Percentiles rank a stretch among this genome's conserved stretches.
Conservation (phyloP, 2,113 vertebrate species). For the Parotia lawesii region DNA sequence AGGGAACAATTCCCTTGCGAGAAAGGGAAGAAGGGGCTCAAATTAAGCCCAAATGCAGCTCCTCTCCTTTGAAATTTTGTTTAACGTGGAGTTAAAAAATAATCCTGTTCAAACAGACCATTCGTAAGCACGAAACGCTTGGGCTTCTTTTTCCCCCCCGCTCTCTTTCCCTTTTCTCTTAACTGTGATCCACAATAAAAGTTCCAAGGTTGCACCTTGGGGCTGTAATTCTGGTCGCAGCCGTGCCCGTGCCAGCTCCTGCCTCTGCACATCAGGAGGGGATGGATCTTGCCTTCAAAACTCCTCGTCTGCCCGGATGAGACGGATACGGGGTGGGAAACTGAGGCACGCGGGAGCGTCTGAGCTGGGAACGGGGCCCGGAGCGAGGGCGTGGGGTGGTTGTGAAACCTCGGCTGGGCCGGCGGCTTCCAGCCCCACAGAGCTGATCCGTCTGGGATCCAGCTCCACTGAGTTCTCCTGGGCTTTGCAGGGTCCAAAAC, state of each 20-base stretch:
- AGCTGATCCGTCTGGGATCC: background rate
- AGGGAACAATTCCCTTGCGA: background rate
- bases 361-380: slow-evolving; percentile 4
- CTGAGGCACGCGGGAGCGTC: background rate
- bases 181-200: background rate
- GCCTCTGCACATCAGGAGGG: background rate
- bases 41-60: background rate
- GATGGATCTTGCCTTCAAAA: background rate
- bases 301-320: background rate
- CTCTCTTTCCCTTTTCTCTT: background rate
- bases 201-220: slow-evolving; percentile 19
- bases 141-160: fast-evolving
- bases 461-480: background rate
- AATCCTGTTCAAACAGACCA: slow-evolving; percentile 56
- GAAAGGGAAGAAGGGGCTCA: slow-evolving; percentile 9
- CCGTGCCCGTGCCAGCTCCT: background rate
- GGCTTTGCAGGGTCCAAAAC: background rate
- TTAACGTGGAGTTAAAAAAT: slow-evolving; percentile 42
- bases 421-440: background rate
- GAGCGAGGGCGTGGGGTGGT: background rate
- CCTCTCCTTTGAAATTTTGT: slow-evolving; percentile 21
- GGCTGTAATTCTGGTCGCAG: background rate
- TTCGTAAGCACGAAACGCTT: background rate
- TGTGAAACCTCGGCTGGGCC: background rate
- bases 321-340: background rate